Conservation (phyloP, 1,140 invertebrate genomes). For the Anadara kagoshimensis region DNA sequence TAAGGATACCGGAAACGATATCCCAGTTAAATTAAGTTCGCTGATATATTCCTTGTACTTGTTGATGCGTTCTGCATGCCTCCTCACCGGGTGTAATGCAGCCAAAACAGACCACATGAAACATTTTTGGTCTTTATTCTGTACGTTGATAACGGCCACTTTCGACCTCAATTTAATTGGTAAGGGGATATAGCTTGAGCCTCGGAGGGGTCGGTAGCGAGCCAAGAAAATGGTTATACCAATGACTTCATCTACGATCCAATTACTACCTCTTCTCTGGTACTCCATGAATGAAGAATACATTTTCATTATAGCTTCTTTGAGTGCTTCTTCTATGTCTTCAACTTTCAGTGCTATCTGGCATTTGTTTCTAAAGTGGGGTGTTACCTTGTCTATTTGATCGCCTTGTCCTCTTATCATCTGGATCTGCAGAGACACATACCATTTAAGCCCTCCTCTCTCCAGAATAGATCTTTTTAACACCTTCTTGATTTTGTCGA, state of each 20-base stretch:
- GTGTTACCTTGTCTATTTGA: no score
- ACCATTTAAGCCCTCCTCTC: constrained; percentile 14
- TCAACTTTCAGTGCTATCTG: constrained; percentile 23
- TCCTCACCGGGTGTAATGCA: not conserved
- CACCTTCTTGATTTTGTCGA: not conserved
- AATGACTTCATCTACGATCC: constrained; percentile 25
- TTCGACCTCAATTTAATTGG: constrained; percentile 27
- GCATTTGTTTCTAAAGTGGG: no score
- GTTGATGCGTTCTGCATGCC: not conserved
- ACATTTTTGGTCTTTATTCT: constrained; percentile 37
- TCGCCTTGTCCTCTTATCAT: constrained; percentile 11
- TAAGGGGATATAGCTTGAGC: constrained; percentile 28
- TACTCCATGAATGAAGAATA: constrained; percentile 28
- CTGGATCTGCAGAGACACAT: constrained; percentile 10
- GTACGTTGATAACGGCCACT: constrained; percentile 26
- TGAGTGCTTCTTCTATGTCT: constrained; percentile 3
- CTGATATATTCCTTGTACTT: constrained; percentile 5
- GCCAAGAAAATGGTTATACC: constrained; percentile 16
- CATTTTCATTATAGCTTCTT: constrained; percentile 18
- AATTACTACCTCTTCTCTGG: constrained; percentile 22
- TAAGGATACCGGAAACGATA: constrained; percentile 20
- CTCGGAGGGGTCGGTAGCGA: constrained; percentile 16
- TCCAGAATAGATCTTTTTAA: not conserved
- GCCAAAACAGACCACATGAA: constrained; percentile 34
- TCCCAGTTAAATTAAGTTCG: constrained; percentile 20